Base-by-base conservation (phyloP, 2,888 invertebrate species). In the Cyclophora punctaria region DNA sequence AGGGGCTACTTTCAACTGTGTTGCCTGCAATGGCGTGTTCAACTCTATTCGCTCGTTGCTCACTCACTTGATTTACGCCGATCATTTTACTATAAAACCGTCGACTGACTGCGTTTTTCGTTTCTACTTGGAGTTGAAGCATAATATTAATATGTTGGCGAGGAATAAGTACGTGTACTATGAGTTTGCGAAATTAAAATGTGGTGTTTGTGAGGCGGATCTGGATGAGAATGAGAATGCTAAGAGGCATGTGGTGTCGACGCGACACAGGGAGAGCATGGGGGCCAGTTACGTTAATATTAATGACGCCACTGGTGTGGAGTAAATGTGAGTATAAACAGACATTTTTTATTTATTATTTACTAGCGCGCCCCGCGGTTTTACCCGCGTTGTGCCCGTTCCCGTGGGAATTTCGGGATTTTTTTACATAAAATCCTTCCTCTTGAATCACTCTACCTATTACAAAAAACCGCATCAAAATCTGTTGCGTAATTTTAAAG, bases 71-170 rank as follows among this genome's bases (percentile, higher is more conserved):
- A 80, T 86, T 0, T 86, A 73, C 57, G 84, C 88, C 0, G 81
- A 80, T 0, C 88, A 88, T 65, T 85, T 82, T 40, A 56, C 60
- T 0, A 59, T 66, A 2, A 84, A 78, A 45, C 84, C 83, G 0
- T 63, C 75, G 0, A 64, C 78, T 0, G 88, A 87, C 49, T 79
- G 79, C 50, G 75, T 87, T 0, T 88, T 88, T 65, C 77, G 88
- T 2, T 88, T 88, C 46, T 88, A 88, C 49, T 65, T 88, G 56
- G 87, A 88, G 52, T 45, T 88, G 56, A 88, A 88, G 54, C 87
- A 88, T 55, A 88, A 88, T 50, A 76, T 86, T 0, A 80, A 70
- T 51, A 83, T 88, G 84, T 63, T 84, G 65, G 78, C 70, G 2
- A 66, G 86, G 45, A 88, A 88, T 50, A 86, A 83, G 48, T 88